Evolutionary conservation across 2,113 vertebrate genomes (phyloP), one percentile per base, ranked within the genome.

Genomic region (Periophthalmus modestus): DNA sequence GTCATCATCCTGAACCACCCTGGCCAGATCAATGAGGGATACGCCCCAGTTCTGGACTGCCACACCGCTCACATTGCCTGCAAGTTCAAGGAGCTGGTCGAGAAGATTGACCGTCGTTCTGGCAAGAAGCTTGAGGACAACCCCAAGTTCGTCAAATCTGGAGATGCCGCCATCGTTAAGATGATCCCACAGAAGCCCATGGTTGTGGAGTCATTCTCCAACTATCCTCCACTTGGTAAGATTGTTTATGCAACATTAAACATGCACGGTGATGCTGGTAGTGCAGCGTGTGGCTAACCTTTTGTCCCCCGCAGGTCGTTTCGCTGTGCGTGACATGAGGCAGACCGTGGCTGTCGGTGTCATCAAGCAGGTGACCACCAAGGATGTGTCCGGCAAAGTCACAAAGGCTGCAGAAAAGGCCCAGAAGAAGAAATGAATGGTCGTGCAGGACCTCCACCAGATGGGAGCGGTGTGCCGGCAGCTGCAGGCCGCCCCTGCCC

Each of bases 1-100:
- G 94, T 95, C 80, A 95, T 94, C 83, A 94, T 95, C 91, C 92
- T 95, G 91, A 95, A 94, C 90, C 93, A 95, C 86, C 94, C 94
- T 9, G 94, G 94, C 47, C 92, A 94, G 89, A 95, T 95, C 79
- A 82, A 65, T 7, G 75, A 82, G 23, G 94, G 94, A 0, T 95
- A 94, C 4, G 90, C 94, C 24, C 94, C 94, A 0, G 93, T 94
- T 52, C 90, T 95, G 81, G 94, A 94, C 11, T 95, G 94, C 85
- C 94, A 95, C 89, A 95, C 94, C 0, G 93, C 94, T 79, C 93
- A 95, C 88, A 94, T 95, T 6, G 94, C 94, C 76, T 94, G 93
- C 93, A 95, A 94, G 89, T 95, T 95, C 85, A 89, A 55, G 0
- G 93, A 94, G 85, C 93, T 95, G 9, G 89, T 90, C 3, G 93